These are phyloP conservation scores for Bolborhynchus lineola DNA, from an alignment of 2,113 vertebrate genomes.

Conservation along the genomic window DNA sequence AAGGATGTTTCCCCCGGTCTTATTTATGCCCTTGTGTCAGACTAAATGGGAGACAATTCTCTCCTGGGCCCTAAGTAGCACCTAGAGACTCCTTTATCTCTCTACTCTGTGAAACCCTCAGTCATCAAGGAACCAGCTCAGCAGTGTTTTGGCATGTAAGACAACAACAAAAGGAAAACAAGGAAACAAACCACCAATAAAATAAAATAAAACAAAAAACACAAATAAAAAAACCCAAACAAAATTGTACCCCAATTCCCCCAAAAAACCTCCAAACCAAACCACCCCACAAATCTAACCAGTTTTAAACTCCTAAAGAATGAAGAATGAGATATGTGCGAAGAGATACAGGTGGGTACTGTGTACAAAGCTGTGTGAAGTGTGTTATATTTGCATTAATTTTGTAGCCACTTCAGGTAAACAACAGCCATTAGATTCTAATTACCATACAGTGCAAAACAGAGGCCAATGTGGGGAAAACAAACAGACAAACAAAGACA, in stretches of 20 bases:
- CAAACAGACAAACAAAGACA: neutral
- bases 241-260: neutral
- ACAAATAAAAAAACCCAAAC: neutral
- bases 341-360: neutral
- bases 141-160: neutral
- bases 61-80: neutral
- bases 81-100: neutral
- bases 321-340: neutral
- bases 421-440: neutral
- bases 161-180: neutral
- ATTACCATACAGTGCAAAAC: neutral
- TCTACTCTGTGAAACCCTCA: neutral
- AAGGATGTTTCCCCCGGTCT: neutral
- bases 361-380: neutral
- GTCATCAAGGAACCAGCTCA: neutral
- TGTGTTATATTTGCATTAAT: neutral
- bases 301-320: neutral
- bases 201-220: neutral
- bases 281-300: neutral
- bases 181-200: neutral
- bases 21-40: neutral
- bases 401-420: neutral
- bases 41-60: neutral
- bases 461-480: neutral
- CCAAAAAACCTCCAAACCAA: neutral